phyloP scores from a whole-genome alignment of 2,113 vertebrate species.

The Myotis lucifugus region DNA sequence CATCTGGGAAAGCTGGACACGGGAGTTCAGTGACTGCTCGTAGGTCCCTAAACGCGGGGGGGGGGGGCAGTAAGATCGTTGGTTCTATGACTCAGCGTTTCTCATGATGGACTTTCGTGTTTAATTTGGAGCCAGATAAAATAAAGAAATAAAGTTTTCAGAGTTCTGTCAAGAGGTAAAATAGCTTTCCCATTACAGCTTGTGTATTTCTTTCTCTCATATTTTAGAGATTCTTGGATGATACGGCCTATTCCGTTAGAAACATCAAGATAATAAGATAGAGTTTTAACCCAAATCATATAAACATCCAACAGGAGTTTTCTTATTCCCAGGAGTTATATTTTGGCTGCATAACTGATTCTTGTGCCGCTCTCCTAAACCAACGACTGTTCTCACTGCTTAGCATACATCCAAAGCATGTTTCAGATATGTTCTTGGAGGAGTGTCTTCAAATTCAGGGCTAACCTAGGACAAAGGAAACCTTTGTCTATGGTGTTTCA shows the following conservation, averaged over 20 bases:
- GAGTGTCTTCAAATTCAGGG: conserved; percentile 75
- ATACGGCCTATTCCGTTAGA: background rate
- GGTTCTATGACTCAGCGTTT: conserved; percentile 20
- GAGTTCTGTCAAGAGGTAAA: conserved; percentile 44
- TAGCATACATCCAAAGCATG: conserved; percentile 60
- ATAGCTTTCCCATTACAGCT: background rate
- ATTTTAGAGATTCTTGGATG: conserved; percentile 5
- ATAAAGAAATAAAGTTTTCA: conserved; percentile 31
- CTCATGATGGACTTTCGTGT: background rate
- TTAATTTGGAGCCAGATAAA: conserved; percentile 22
- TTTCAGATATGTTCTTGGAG: conserved; percentile 68
- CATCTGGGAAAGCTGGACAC: background rate
- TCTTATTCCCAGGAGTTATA: conserved; percentile 10
- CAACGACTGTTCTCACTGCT: conserved; percentile 60
- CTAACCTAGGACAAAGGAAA: conserved; percentile 62
- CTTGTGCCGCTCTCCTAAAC: conserved; percentile 66
- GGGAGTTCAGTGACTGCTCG: conserved; percentile 34
- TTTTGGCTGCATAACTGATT: conserved; percentile 20
- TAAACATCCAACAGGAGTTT: background rate
- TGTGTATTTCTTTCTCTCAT: background rate
- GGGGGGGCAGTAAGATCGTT: background rate
- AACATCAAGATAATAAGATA: conserved; percentile 31
- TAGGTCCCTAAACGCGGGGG: background rate
- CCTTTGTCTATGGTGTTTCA: conserved; percentile 56
- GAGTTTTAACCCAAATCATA: conserved; percentile 26